These are phyloP conservation scores for Carcina quercana DNA, from an alignment of 2,888 invertebrate species.

Conservation along the genomic window DNA sequence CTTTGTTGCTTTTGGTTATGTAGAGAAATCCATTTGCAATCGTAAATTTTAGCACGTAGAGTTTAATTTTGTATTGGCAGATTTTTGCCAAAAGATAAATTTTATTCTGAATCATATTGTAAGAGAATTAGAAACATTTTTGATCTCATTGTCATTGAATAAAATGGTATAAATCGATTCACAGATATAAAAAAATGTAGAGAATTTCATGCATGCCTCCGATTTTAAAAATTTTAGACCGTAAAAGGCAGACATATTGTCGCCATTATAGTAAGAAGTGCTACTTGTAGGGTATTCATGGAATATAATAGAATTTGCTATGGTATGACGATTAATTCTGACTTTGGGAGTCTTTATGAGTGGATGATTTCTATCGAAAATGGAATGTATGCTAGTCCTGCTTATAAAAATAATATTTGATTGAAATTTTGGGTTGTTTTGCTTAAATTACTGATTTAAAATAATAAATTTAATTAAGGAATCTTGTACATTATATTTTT, in stretches of 20 bases:
- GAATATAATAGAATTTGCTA: conserved; percentile 49
- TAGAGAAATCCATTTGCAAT: too few relatives aligned
- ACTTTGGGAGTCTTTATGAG: conserved; percentile 31
- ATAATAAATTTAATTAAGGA: too few relatives aligned
- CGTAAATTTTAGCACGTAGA: neutral
- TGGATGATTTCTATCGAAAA: too few relatives aligned
- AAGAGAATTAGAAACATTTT: neutral
- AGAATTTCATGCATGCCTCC: conserved; percentile 63
- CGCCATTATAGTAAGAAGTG: conserved; percentile 33
- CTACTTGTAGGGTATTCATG: conserved; percentile 41
- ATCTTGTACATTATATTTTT: too few relatives aligned
- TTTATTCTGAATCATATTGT: conserved; percentile 1
- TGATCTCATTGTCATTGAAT: conserved; percentile 6
- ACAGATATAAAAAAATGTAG: conserved; percentile 46
- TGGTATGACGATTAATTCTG: conserved; percentile 49
- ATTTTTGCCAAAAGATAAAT: neutral
- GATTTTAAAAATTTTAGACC: conserved; percentile 29
- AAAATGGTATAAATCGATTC: conserved; percentile 31
- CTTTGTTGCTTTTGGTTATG: too few relatives aligned
- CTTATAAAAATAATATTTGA: too few relatives aligned
- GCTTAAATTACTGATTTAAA: too few relatives aligned
- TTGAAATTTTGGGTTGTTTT: too few relatives aligned
- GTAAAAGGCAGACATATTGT: conserved; percentile 45
- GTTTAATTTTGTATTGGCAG: neutral
- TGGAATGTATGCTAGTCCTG: too few relatives aligned